Percentiles rank a stretch among this genome's conserved stretches.
Conservation (phyloP, 2,797 vertebrate species). For the Galaxias olidus region DNA sequence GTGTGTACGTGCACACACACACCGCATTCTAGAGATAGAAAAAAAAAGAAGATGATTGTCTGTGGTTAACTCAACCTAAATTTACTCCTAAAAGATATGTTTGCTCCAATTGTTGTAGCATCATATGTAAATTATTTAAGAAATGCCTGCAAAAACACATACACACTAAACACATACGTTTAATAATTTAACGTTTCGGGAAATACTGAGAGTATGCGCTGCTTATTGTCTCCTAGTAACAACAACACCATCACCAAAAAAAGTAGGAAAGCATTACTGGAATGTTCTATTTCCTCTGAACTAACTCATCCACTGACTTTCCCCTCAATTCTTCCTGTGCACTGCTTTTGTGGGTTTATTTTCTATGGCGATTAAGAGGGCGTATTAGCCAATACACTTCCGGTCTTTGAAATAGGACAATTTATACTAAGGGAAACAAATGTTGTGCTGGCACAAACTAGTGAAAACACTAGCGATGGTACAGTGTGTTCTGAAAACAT, state of each 20-base stretch:
- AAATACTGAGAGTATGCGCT: conserved; percentile 48
- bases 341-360: conserved; percentile 59
- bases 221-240: conserved; percentile 61
- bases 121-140: no score
- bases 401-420: conserved; percentile 54
- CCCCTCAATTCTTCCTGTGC: conserved; percentile 64
- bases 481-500: conserved; percentile 32
- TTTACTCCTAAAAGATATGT: no score
- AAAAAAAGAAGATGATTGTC: no score
- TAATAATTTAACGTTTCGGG: conserved; percentile 65
- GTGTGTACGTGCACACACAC: background rate
- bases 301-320: conserved; percentile 60
- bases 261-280: conserved; percentile 70
- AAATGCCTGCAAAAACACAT: no score
- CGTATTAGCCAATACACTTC: conserved; percentile 59
- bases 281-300: conserved; percentile 73
- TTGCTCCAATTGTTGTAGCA: no score
- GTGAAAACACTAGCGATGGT: conserved; percentile 26
- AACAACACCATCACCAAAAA: conserved; percentile 56
- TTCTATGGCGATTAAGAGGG: conserved; percentile 65
- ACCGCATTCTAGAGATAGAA: no score
- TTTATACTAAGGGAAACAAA: conserved; percentile 39
- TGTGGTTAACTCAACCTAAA: no score
- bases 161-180: background rate
- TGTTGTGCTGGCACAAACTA: conserved; percentile 31